Conservation (phyloP, 2,113 vertebrate species). For the Amblyopsis rosae region DNA sequence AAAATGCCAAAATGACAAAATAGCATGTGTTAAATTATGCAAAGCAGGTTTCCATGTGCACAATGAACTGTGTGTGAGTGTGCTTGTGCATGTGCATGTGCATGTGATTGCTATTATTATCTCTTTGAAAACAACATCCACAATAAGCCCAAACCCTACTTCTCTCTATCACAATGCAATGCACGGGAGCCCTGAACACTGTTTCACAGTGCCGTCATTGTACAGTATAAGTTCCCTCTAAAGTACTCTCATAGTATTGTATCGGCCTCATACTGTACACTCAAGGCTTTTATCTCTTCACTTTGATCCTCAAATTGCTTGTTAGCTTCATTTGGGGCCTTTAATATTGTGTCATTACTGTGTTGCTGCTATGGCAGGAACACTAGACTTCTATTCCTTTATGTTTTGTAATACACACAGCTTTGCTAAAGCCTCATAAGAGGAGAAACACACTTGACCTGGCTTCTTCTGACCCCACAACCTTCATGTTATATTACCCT, state of each 20-base stretch:
- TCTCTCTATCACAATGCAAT: conserved; percentile 39
- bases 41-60: conserved; percentile 38
- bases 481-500: conserved; percentile 40
- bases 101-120: conserved; percentile 10
- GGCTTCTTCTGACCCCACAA: conserved; percentile 39
- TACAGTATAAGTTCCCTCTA: conserved; percentile 34
- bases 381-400: conserved; percentile 40
- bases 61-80: conserved; percentile 8
- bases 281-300: conserved; percentile 42
- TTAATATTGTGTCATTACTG: conserved; percentile 62
- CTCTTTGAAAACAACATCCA: conserved; percentile 16
- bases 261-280: neutral
- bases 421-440: conserved; percentile 45
- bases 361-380: conserved; percentile 4
- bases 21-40: conserved; percentile 63
- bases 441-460: conserved; percentile 40
- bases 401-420: conserved; percentile 60
- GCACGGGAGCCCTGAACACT: conserved; percentile 47
- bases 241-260: conserved; percentile 20
- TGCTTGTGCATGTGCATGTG: conserved; percentile 8
- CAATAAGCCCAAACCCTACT: conserved; percentile 36
- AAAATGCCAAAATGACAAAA: conserved; percentile 22
- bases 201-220: conserved; percentile 43
- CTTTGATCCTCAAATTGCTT: conserved; percentile 65
- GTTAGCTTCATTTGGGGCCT: conserved; percentile 49